These are phyloP conservation scores for Chauna torquata DNA, from an alignment of 2,113 vertebrate genomes.

Conservation along the genomic window DNA sequence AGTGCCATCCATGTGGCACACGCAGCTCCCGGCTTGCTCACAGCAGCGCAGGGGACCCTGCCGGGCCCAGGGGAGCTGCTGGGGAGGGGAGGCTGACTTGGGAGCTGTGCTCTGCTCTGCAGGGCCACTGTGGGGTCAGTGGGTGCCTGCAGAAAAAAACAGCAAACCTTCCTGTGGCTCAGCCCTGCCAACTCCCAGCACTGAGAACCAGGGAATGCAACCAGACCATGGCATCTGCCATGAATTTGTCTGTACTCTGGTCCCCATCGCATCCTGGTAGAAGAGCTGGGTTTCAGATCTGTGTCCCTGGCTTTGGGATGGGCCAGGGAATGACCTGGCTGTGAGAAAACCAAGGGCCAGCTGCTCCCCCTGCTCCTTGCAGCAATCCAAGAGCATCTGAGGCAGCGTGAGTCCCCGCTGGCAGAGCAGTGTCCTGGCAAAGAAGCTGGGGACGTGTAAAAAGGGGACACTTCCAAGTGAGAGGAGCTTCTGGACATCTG, in stretches of 20 bases:
- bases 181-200: accelerated
- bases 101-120: accelerated
- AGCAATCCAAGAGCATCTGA: neutral
- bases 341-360: accelerated
- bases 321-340: neutral
- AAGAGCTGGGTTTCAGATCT: neutral
- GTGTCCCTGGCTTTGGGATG: accelerated
- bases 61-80: neutral
- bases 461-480: neutral
- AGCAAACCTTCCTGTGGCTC: neutral
- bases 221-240: accelerated
- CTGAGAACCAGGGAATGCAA: accelerated
- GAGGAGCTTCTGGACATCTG: neutral
- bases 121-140: neutral
- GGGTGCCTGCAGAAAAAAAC: neutral
- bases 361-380: neutral
- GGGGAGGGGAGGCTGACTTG: neutral
- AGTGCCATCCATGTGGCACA: neutral
- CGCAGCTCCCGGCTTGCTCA: accelerated
- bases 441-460: neutral
- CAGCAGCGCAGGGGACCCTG: neutral
- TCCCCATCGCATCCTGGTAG: neutral
- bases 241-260: accelerated
- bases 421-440: neutral
- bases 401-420: accelerated